phyloP scores from a whole-genome alignment of 2,113 vertebrate genomes.

The Clarias batrachus region DNA sequence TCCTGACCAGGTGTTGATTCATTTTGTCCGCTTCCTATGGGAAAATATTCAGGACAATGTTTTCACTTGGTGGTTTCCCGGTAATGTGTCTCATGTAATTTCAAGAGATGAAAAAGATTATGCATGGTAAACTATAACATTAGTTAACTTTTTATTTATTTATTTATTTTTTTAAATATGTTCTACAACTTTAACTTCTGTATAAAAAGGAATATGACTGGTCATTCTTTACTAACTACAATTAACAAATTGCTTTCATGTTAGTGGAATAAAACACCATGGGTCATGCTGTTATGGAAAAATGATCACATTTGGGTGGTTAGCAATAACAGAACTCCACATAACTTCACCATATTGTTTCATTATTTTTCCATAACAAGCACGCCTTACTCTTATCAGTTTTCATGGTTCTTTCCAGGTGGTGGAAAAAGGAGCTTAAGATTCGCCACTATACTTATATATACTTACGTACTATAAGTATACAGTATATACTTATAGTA shows the following conservation, averaged over 20 bases:
- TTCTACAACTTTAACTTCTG: neutral
- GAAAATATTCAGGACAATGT: no score
- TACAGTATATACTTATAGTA: no score
- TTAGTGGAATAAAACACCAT: neutral
- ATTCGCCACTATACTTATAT: no score
- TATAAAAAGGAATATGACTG: neutral
- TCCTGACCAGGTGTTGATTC: neutral
- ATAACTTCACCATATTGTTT: neutral
- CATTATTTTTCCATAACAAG: neutral
- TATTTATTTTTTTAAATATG: no score
- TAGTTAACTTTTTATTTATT: neutral
- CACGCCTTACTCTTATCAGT: neutral
- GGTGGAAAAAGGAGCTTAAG: neutral
- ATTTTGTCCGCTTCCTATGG: neutral
- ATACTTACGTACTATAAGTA: no score
- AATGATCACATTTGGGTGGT: neutral
- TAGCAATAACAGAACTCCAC: neutral
- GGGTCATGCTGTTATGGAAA: neutral
- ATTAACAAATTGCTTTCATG: neutral
- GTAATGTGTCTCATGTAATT: neutral
- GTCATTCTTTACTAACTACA: neutral
- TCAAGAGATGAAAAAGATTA: neutral
- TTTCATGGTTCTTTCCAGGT: neutral
- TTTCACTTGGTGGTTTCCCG: no score
- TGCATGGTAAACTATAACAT: no score